A percentile compares a stretch with the other conserved stretches of the same genome.
phyloP scores from a whole-genome alignment of 2,797 vertebrate species.

The Neosilurus hyrtlii region DNA sequence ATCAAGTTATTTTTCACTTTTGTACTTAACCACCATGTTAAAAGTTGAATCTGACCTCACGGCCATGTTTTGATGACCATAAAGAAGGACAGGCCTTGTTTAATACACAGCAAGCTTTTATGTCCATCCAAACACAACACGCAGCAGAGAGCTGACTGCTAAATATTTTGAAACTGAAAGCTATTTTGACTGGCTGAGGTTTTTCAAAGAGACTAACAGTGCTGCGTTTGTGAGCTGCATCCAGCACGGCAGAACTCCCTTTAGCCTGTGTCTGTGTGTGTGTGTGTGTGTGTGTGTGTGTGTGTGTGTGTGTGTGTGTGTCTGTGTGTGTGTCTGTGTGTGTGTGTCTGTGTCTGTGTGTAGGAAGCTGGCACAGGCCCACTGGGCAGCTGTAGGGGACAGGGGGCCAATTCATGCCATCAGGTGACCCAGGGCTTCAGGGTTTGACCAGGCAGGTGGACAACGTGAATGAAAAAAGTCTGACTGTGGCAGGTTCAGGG shows the following conservation, averaged over 20 bases:
- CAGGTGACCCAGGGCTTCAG: slow-evolving; percentile 66
- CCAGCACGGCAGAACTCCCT: slow-evolving; percentile 63
- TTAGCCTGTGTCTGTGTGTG: slow-evolving; percentile 48
- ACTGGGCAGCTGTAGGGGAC: slow-evolving; percentile 72
- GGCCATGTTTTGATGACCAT: slow-evolving; percentile 14
- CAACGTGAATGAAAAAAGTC: slow-evolving; percentile 51
- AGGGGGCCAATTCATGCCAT: slow-evolving; percentile 72
- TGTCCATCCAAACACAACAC: slow-evolving; percentile 29
- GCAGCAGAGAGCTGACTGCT: slow-evolving; percentile 38
- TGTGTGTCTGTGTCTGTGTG: slow-evolving; percentile 51
- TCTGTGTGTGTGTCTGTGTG: slow-evolving; percentile 42
- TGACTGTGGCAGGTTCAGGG: slow-evolving; percentile 56
- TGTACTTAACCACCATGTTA: not conserved
- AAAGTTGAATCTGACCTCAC: slow-evolving; percentile 12
- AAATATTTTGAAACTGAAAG: slow-evolving; percentile 61
- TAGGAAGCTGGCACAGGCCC: slow-evolving; percentile 64
- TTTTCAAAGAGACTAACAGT: slow-evolving; percentile 60
- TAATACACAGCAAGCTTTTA: slow-evolving; percentile 37
- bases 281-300: not conserved
- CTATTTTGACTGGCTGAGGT: slow-evolving; percentile 55
- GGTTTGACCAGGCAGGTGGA: slow-evolving; percentile 59
- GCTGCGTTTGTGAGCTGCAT: slow-evolving; percentile 60
- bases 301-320: slow-evolving; percentile 39
- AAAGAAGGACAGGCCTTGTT: slow-evolving; percentile 28
- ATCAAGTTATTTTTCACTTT: slow-evolving; percentile 12